These are phyloP conservation scores for Lymantria monacha DNA, from an alignment of 2,888 invertebrate species.

Conservation along the genomic window DNA sequence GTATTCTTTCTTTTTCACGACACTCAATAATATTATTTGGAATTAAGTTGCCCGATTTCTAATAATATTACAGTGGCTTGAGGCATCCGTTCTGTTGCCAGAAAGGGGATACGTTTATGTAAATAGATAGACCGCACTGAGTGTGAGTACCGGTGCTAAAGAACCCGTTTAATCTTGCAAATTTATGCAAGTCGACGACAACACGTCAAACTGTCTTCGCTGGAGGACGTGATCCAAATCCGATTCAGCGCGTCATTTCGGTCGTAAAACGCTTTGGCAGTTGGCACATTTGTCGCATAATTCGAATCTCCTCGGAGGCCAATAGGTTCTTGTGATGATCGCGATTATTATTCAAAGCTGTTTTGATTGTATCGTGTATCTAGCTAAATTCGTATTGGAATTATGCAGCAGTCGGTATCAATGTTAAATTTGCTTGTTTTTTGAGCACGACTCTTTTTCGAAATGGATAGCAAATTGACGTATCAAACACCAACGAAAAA, in stretches of 20 bases:
- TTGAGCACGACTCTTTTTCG: no score
- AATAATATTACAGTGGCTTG: conserved; percentile 17
- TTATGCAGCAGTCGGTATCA: neutral
- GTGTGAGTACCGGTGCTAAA: conserved; percentile 38
- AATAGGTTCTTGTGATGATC: conserved; percentile 41
- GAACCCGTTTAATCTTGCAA: conserved; percentile 75
- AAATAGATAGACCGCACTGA: conserved; percentile 60
- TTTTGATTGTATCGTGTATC: conserved; percentile 20
- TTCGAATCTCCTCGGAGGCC: conserved; percentile 60
- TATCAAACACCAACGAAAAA: no score
- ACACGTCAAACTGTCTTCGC: conserved; percentile 76
- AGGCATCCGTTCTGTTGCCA: conserved; percentile 28
- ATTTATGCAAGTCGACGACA: conserved; percentile 78
- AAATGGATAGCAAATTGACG: no score
- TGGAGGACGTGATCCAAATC: conserved; percentile 76
- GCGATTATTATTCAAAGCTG: conserved; percentile 66
- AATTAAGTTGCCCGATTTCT: no score
- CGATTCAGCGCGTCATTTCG: conserved; percentile 71
- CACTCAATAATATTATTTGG: no score
- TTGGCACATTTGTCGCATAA: conserved; percentile 76
- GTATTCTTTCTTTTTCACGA: no score
- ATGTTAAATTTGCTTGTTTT: no score
- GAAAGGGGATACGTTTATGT: conserved; percentile 67
- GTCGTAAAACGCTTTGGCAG: conserved; percentile 74
- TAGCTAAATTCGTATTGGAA: neutral